Conservation (phyloP, 2,797 vertebrate species). For the Ceryle rudis region DNA sequence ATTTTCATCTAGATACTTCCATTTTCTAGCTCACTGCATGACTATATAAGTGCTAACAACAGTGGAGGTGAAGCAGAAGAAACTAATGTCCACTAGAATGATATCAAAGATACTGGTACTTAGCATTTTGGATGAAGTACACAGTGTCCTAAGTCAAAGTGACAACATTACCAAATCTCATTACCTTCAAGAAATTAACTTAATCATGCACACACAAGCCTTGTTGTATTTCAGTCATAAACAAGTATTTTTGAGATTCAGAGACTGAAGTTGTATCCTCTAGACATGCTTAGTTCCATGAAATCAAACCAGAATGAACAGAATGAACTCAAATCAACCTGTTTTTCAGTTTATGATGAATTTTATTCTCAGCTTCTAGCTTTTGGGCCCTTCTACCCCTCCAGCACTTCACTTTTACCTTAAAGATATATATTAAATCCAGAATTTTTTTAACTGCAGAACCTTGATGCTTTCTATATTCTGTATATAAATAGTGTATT, state of each 20-base stretch:
- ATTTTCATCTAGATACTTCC: background rate
- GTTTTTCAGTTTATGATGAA: background rate
- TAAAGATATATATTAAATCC: background rate
- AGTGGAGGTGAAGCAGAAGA: background rate
- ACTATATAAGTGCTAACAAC: background rate
- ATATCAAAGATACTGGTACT: background rate
- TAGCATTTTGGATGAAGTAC: background rate
- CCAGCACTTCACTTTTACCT: background rate
- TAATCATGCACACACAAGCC: background rate
- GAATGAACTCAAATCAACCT: background rate
- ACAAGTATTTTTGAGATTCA: background rate
- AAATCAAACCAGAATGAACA: background rate
- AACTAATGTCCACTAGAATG: background rate
- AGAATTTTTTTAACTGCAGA: background rate
- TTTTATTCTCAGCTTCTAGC: background rate
- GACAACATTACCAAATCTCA: background rate
- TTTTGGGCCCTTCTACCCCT: background rate
- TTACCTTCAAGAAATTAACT: slow-evolving; percentile 18
- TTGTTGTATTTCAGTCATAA: background rate
- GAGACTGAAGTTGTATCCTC: background rate
- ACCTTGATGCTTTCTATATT: background rate
- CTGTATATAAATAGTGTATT: background rate
- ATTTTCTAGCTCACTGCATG: background rate
- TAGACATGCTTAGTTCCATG: background rate
- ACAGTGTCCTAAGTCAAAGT: background rate